A percentile compares a stretch with the other conserved stretches of the same genome.
These are phyloP conservation scores for Haemorhous mexicanus DNA, from an alignment of 2,113 vertebrate genomes.

Conservation along the genomic window DNA sequence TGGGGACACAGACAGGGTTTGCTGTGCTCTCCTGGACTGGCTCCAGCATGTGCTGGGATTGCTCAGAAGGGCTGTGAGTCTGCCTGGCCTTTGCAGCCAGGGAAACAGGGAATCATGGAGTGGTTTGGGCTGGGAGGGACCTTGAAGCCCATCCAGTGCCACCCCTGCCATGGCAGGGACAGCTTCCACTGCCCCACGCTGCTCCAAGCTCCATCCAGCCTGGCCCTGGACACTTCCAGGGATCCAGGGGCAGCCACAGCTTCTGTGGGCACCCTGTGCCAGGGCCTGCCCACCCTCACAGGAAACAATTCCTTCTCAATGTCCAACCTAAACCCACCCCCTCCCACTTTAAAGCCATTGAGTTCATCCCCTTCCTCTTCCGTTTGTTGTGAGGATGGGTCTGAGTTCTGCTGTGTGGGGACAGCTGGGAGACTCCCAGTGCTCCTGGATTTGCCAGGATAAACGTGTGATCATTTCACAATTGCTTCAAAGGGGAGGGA, in stretches of 20 bases:
- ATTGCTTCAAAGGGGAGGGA: background rate
- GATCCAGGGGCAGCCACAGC: background rate
- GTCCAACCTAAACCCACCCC: background rate
- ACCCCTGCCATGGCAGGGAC: background rate
- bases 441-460: background rate
- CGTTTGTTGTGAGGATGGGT: background rate
- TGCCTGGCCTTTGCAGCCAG: background rate
- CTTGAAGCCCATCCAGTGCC: background rate
- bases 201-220: accelerated
- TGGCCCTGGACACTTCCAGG: background rate
- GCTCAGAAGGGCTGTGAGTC: background rate
- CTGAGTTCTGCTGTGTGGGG: background rate
- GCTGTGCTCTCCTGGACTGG: background rate
- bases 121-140: background rate
- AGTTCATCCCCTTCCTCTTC: background rate
- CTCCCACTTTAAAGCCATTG: background rate
- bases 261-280: background rate
- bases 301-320: background rate
- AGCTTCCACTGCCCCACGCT: background rate
- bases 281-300: background rate
- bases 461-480: background rate
- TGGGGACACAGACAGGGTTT: background rate
- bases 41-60: background rate
- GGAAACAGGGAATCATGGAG: background rate
- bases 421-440: background rate